phyloP scores from a whole-genome alignment of 2,797 vertebrate species.

The Simalia tracyae region DNA sequence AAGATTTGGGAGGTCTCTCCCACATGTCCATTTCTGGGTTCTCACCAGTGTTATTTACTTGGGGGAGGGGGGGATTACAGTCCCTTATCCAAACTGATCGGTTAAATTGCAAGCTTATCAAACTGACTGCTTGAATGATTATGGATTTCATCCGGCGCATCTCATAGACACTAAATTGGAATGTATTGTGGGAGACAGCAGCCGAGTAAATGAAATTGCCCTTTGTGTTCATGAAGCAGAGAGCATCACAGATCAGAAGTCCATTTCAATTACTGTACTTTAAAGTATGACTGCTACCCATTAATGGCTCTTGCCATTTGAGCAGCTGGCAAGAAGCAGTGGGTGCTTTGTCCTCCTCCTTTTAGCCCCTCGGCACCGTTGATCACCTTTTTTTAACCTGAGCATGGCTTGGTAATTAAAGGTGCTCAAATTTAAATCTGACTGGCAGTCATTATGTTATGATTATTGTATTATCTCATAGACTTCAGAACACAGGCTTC shows the following conservation, averaged over 20 bases:
- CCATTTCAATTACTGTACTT: slow-evolving; percentile 41
- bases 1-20: background rate
- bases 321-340: slow-evolving; percentile 18
- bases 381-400: slow-evolving; percentile 6
- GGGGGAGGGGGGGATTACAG: slow-evolving; percentile 9
- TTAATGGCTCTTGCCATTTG: slow-evolving; percentile 33
- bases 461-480: background rate
- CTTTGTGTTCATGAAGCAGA: slow-evolving; percentile 38
- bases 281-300: slow-evolving; percentile 34
- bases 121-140: slow-evolving; percentile 41
- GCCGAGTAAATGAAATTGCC: slow-evolving; percentile 33
- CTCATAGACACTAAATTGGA: slow-evolving; percentile 40
- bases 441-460: background rate
- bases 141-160: slow-evolving; percentile 40
- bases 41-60: background rate
- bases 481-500: background rate
- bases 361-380: background rate
- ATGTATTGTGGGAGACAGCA: slow-evolving; percentile 48
- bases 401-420: background rate
- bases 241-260: slow-evolving; percentile 39
- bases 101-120: slow-evolving; percentile 34
- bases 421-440: background rate
- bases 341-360: background rate
- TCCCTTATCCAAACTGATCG: slow-evolving; percentile 33
- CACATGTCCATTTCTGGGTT: background rate